Percentiles rank a stretch among this genome's conserved stretches.
These are phyloP conservation scores for Mus minutoides DNA, from an alignment of 2,797 vertebrate genomes.

Conservation along the genomic window DNA sequence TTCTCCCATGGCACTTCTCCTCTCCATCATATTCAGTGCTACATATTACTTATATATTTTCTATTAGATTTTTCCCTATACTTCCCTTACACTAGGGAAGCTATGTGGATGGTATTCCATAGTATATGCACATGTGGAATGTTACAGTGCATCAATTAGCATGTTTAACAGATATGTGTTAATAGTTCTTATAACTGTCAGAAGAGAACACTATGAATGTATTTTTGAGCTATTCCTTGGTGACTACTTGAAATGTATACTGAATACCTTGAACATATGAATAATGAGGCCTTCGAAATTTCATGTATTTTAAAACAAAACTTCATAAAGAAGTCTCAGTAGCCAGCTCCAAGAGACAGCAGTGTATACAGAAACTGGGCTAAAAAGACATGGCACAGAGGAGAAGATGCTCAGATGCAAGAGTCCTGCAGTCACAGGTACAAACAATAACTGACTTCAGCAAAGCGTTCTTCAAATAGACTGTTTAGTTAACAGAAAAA, in stretches of 20 bases:
- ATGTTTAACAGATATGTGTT: background rate
- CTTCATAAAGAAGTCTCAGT: slow-evolving; percentile 16
- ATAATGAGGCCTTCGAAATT: slow-evolving; percentile 17
- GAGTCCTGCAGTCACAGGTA: background rate
- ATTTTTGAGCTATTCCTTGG: slow-evolving; percentile 21
- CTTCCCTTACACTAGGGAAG: background rate
- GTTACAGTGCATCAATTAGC: background rate
- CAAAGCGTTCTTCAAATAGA: background rate
- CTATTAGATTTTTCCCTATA: background rate
- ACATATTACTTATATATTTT: background rate
- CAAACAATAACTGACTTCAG: background rate
- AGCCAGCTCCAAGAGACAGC: background rate
- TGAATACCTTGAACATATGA: background rate
- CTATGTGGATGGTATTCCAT: background rate
- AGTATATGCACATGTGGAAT: background rate
- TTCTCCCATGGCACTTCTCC: background rate
- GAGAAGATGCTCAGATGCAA: background rate
- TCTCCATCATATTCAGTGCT: background rate
- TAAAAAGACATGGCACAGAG: background rate
- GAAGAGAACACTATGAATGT: background rate
- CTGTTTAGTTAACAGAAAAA: background rate
- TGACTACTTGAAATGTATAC: background rate
- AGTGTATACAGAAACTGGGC: background rate
- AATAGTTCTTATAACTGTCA: background rate
- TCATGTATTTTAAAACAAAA: slow-evolving; percentile 44